Evolutionary conservation across 2,113 vertebrate genomes (phyloP), one percentile per base, ranked within the genome.

Genomic region (Pardalotus punctatus): DNA sequence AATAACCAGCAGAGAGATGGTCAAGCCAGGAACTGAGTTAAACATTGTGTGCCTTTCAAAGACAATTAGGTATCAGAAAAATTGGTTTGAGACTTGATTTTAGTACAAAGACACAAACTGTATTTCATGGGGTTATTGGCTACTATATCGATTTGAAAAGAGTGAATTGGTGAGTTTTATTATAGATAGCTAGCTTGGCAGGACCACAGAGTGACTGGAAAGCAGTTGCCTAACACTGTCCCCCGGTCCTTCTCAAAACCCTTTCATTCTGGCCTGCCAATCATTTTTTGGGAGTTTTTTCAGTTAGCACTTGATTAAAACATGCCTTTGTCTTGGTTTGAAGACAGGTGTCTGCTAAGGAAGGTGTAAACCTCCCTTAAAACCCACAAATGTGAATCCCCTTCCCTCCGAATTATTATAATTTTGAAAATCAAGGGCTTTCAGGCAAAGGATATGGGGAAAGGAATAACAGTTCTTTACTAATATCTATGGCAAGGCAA

Each of bases 241-340:
- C 20, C 16, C 13, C 28, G 71, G 43, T 35, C 12, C 13, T 18
- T 31, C 1, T 1, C 21, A 60, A n/a, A 79, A 53, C 1, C 0
- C 23, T 82, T 85, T 76, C 19, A 24, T 85, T 72, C 65, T 85
- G 48, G 9, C 24, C 65, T 42, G 40, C 23, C 33, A 43, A 12
- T 31, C n/a, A n/a, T 22, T 70, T 74, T 38, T 3, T 0, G 3
- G 6, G 21, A 21, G 12, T 31, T 50, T 70, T 60, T 89, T 58
- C 53, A 60, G 29, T 28, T 48, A 71, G 17, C 10, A 23, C 40
- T 47, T 40, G 7, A 56, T 86, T 77, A 61, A 70, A 86, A 65
- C 16, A 28, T 28, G 9, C 9, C 11, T 69, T n/a, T n/a, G n/a
- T n/a, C n/a, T n/a, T n/a, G n/a, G n/a, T n/a, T n/a, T n/a, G n/a